Conservation (phyloP, 2,113 vertebrate species). For the Oreocharis arfaki region DNA sequence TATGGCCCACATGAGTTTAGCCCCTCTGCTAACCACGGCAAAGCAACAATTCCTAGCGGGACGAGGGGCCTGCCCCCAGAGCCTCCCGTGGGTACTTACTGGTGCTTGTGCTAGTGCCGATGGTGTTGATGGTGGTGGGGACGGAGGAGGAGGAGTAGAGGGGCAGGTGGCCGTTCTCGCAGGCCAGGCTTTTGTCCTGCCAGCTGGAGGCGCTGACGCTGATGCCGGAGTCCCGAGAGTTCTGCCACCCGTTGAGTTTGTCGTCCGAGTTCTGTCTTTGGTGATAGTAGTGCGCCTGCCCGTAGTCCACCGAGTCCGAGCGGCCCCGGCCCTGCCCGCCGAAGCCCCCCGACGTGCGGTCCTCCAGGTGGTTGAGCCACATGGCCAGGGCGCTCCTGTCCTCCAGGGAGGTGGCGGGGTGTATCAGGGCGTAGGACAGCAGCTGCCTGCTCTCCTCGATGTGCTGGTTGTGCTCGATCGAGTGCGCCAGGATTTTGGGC, state of each 20-base stretch:
- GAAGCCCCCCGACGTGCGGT: slow-evolving; percentile 83
- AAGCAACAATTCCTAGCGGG: slow-evolving; percentile 55
- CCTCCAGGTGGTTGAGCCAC: slow-evolving; percentile 98
- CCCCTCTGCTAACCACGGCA: slow-evolving; percentile 73
- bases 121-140: slow-evolving; percentile 93
- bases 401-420: slow-evolving; percentile 94
- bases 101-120: slow-evolving; percentile 88
- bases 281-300: slow-evolving; percentile 87
- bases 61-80: neutral
- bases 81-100: slow-evolving; percentile 75
- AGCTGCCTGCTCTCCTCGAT: slow-evolving; percentile 97
- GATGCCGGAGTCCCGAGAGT: slow-evolving; percentile 89
- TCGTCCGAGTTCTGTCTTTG: slow-evolving; percentile 97
- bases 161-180: slow-evolving; percentile 91
- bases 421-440: slow-evolving; percentile 95
- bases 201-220: slow-evolving; percentile 80
- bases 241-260: slow-evolving; percentile 96
- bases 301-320: slow-evolving; percentile 89
- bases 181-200: slow-evolving; percentile 85
- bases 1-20: slow-evolving; percentile 70
- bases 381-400: slow-evolving; percentile 92
- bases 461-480: slow-evolving; percentile 94
- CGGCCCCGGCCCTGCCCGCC: slow-evolving; percentile 73
- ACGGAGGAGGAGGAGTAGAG: slow-evolving; percentile 96
- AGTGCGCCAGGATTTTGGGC: slow-evolving; percentile 94